phyloP scores from a whole-genome alignment of 1,140 invertebrate species.

The Saccostrea glomerata region DNA sequence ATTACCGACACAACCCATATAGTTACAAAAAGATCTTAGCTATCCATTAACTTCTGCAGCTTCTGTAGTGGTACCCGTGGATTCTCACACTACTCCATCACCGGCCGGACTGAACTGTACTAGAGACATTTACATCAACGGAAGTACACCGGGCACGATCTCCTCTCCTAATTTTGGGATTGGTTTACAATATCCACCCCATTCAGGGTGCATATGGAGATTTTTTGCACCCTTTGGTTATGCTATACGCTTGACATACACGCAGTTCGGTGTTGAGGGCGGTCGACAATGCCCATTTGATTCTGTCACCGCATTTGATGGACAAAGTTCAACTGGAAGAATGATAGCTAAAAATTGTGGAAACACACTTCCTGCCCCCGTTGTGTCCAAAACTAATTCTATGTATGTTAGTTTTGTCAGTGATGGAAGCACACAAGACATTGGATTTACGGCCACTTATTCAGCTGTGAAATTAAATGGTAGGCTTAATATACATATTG shows the following conservation, averaged over 20 bases:
- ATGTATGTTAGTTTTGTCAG: conserved; percentile 43
- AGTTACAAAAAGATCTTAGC: too few relatives aligned
- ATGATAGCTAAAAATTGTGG: conserved; percentile 47
- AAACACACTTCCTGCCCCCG: conserved; percentile 37
- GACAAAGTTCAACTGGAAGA: conserved; percentile 36
- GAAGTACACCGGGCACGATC: conserved; percentile 23
- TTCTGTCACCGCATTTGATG: conserved; percentile 45
- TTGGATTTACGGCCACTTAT: conserved; percentile 44
- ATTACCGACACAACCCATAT: too few relatives aligned
- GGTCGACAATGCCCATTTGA: conserved; percentile 42
- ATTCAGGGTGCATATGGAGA: conserved; percentile 45
- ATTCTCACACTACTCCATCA: conserved; percentile 10
- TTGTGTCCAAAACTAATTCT: conserved; percentile 40
- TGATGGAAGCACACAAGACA: conserved; percentile 37
- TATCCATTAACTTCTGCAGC: not conserved
- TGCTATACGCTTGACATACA: conserved; percentile 38
- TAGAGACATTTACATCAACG: conserved; percentile 40
- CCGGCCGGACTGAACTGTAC: conserved; percentile 7
- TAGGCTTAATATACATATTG: not conserved
- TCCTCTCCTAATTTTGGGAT: conserved; percentile 35
- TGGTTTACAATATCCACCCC: conserved; percentile 32
- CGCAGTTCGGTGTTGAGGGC: conserved; percentile 41
- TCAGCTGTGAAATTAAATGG: conserved; percentile 32
- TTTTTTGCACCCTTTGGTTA: conserved; percentile 46
- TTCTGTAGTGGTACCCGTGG: not conserved